A percentile compares a stretch with the other conserved stretches of the same genome.
phyloP scores from a whole-genome alignment of 2,888 invertebrate species.

The Agrenia bidenticulata region DNA sequence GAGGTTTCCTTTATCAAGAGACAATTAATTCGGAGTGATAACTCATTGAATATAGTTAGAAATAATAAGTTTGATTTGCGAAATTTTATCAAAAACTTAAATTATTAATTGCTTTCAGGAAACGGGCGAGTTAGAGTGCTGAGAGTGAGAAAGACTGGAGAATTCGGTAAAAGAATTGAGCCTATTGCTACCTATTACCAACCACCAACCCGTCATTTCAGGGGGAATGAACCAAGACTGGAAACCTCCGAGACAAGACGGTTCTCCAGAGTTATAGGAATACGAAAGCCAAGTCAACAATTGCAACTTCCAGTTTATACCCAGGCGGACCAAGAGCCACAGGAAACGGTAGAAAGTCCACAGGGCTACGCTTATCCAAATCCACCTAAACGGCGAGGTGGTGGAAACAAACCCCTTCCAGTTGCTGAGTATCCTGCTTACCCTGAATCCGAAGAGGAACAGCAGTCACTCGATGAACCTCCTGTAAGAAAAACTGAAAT shows the following conservation, averaged over 20 bases:
- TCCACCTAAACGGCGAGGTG: slow-evolving; percentile 23
- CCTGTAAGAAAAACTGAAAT: slow-evolving; percentile 13
- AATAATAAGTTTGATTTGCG: too few species aligned
- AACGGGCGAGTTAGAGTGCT: slow-evolving; percentile 12
- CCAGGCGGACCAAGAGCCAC: slow-evolving; percentile 31
- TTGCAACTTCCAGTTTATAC: slow-evolving; percentile 23
- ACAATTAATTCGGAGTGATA: too few species aligned
- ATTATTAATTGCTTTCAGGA: slow-evolving; percentile 11
- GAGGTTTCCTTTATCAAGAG: too few species aligned
- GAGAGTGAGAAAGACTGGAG: slow-evolving; percentile 35
- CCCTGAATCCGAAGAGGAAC: not conserved
- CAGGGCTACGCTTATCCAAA: slow-evolving; percentile 34
- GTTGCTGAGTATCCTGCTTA: slow-evolving; percentile 12
- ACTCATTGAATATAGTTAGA: too few species aligned
- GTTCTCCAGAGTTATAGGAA: not conserved
- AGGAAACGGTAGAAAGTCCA: slow-evolving; percentile 28
- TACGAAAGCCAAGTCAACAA: slow-evolving; percentile 25
- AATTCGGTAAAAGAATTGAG: slow-evolving; percentile 32
- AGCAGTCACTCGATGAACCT: not conserved
- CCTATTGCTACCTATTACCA: slow-evolving; percentile 8
- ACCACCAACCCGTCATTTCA: slow-evolving; percentile 26
- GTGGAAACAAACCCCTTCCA: slow-evolving; percentile 18
- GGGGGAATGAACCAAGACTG: slow-evolving; percentile 25
- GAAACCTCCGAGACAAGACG: slow-evolving; percentile 15
- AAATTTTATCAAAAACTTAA: not conserved